Base-by-base conservation (phyloP, 2,797 vertebrate species). In the Silurus lanzhouensis region DNA sequence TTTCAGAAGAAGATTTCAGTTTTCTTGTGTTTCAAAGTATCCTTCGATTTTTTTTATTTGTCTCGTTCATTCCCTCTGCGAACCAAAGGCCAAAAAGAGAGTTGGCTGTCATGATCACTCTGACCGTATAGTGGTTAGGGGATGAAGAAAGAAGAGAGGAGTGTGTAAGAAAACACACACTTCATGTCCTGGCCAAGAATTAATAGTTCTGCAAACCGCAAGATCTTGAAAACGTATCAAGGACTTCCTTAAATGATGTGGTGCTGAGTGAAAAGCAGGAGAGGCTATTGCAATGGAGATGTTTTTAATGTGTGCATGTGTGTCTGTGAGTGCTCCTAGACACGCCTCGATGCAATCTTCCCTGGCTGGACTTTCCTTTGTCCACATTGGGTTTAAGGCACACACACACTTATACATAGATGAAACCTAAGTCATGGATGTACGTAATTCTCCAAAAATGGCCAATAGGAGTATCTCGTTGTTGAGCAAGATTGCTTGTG, bases 251-350 rank as follows among this genome's bases (percentile, higher is more conserved):
- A 95, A 93, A 97, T 96, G 92, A 96, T 95, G 88, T 93, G 92
- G 94, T 95, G 96, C 92, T 96, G 96, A 97, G 91, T 96, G 96
- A 97, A 93, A 91, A 91, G 91, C 89, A 93, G 94, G 93, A 94
- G 94, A 93, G 92, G 85, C 92, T 91, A 88, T 91, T 74, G 87
- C 60, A 90, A 88, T 89, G 92, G 89, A 91, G n/a, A 91, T 89
- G 90, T 92, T 86, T 91, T 86, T 75, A 85, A 68, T 88, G 83
- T 83, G 84, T 92, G 87, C 88, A 93, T 93, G 94, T 92, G 85
- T 93, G 93, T 95, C 95, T 93, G 90, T 91, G 68, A 60, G 91
- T 83, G 80, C 84, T 78, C 68, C 63, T 13, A 83, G 85, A 84
- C 87, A 88, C 67, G 87, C 90, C 91, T 94, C 87, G 89, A 86